Evolutionary conservation across 2,113 vertebrate genomes (phyloP), one percentile per base, ranked within the genome.

Genomic region (Macaca nemestrina): DNA sequence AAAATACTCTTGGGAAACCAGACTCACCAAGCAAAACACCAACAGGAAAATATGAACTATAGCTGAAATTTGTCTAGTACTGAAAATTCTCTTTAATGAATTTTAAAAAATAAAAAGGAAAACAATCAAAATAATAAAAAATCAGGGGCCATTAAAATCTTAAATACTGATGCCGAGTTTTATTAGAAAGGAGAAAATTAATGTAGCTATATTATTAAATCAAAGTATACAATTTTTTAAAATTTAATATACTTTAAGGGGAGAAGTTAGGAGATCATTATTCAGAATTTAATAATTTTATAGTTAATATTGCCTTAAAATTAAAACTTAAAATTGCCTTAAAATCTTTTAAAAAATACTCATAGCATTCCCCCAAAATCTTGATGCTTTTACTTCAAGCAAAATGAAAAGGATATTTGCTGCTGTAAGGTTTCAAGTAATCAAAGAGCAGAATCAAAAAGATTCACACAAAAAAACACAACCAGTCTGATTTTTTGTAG

Each of bases 1-100:
- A 98, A 97, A 98, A 96, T 82, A 96, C 78, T 92, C 84, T 96
- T 87, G 73, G 50, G 84, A 95, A 96, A 94, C 30, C n/a, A 64
- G 9, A 88, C 64, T 88, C 0, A 88, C 75, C 18, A 59, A 75
- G 43, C 79, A 95, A 93, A 95, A 96, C 59, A 68, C 25, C 22
- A 87, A 87, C 0, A 93, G 72, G 94, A 90, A 91, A 93, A 35
- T 73, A 17, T 81, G 52, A 97, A 52, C 25, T 82, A 84, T 68
- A 97, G 40, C 88, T 76, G 89, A 96, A 98, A 98, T 98, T 92
- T 95, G 94, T 2, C 92, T 59, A 27, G 20, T 94, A 97, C 57
- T 97, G 38, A 97, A 98, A 98, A 61, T 40, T 82, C 50, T 68
- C 91, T 88, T 97, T 81, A 85, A 84, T 43, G 50, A 94, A 25